Evolutionary conservation across 2,113 vertebrate species (phyloP).

Genomic region (Salminus brasiliensis): DNA sequence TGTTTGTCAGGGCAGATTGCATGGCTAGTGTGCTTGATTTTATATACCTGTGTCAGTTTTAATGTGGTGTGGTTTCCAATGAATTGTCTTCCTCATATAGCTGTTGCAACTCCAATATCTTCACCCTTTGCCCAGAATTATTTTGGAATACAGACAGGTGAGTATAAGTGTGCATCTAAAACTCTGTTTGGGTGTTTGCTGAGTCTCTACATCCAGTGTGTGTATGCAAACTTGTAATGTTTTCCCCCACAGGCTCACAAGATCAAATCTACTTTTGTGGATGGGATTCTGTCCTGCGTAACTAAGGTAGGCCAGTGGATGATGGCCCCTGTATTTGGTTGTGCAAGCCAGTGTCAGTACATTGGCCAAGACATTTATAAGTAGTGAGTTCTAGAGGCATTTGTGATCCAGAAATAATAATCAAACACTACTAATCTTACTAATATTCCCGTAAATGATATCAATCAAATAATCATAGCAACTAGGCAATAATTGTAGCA

Average conservation of each 20-base stretch:
- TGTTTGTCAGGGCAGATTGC: too few species aligned
- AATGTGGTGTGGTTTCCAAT: too few species aligned
- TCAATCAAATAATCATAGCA: too few species aligned
- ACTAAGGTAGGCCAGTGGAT: constrained; percentile 75
- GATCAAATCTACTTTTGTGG: constrained; percentile 90
- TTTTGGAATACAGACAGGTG: constrained; percentile 90
- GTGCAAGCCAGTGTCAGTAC: too few species aligned
- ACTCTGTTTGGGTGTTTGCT: background rate
- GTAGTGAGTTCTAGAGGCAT: too few species aligned
- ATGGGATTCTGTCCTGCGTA: constrained; percentile 81
- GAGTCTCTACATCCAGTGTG: background rate
- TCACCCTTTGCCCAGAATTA: constrained; percentile 89
- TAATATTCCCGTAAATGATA: too few species aligned
- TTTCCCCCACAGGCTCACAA: constrained; percentile 81
- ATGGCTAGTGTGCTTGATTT: background rate
- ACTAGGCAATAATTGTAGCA: too few species aligned
- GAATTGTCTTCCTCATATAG: constrained; percentile 68
- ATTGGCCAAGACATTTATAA: too few species aligned
- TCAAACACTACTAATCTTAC: too few species aligned
- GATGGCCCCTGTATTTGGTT: background rate
- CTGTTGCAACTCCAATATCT: constrained; percentile 84
- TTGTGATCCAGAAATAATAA: too few species aligned
- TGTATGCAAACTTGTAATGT: background rate
- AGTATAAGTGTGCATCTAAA: background rate
- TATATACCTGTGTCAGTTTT: too few species aligned